These are phyloP conservation scores for Tenthredo distinguenda DNA, from an alignment of 2,888 invertebrate species.

Conservation along the genomic window DNA sequence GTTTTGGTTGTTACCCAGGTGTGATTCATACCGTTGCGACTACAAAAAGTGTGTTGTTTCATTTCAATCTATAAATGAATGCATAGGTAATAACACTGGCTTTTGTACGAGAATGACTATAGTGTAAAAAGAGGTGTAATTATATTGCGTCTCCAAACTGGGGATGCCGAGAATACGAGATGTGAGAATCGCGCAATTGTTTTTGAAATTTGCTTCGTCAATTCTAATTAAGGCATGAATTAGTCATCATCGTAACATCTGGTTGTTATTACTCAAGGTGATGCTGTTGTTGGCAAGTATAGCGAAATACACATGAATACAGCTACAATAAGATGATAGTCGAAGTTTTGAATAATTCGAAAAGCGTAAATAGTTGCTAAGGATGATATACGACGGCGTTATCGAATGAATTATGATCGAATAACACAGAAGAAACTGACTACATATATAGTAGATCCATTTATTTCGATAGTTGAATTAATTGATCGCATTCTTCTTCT, in stretches of 20 bases:
- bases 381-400: not conserved
- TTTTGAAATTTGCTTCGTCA: slow-evolving; percentile 11
- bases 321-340: not conserved
- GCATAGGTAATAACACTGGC: not conserved
- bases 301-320: not conserved
- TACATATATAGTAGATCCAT: not conserved
- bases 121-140: not conserved
- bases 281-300: not conserved
- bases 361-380: not conserved
- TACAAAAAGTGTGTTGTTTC: not conserved
- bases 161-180: not conserved
- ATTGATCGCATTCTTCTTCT: not conserved
- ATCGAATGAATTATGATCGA: not conserved
- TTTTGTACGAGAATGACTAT: not conserved
- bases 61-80: not conserved
- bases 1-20: not conserved
- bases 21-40: not conserved
- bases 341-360: not conserved
- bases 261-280: slow-evolving; percentile 9
- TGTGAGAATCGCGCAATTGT: not conserved
- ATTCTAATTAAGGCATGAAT: slow-evolving; percentile 1
- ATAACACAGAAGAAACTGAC: not conserved
- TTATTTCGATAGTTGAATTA: not conserved
- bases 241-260: slow-evolving; percentile 4
- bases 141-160: not conserved